Base-by-base conservation (phyloP, 2,113 vertebrate species). In the Grammomys surdaster region DNA sequence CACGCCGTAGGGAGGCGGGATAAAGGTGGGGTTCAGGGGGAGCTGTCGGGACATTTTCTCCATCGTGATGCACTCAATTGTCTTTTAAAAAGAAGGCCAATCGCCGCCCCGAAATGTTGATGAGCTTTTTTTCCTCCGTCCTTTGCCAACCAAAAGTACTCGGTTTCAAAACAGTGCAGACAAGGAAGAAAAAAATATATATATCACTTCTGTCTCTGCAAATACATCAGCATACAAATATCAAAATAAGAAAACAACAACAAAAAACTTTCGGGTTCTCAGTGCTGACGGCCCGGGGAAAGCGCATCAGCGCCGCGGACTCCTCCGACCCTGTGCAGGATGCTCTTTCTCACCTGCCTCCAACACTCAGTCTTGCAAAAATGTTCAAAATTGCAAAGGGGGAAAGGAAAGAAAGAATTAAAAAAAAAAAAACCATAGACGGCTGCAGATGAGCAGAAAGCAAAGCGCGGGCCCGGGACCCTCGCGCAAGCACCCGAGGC, bases 1-100 rank as follows among this genome's bases (percentile, higher is more conserved):
- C 72, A 99, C 99, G 93, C 99, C 99, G 97, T 99, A 99, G 70
- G 99, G 99, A 97, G 99, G 99, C 97, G 99, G 99, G 97, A 99
- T 98, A 98, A 99, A 99, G 98, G 99, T 98, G 97, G 99, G 98
- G 96, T 99, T 99, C 94, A 99, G 88, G 84, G 99, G 97, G 94
- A 99, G 98, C 98, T 99, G 99, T 98, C 99, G 99, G 98, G 99
- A 98, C 99, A 99, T 99, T 98, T 99, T 99, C 98, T 99, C 98
- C 99, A 99, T 99, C 75, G 95, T 97, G 97, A 72, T 87, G 97
- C 81, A 90, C 96, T 95, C 91, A 91, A 60, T 3, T 91, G 81
- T 92, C n/a, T 72, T 56, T 84, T 88, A 89, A 95, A 91, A 75
- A 89, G 88, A 92, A 70, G 88, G 46, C 54, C 63, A 85, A 70